Conservation (phyloP, 2,888 invertebrate species). For the Smittia sp. region DNA sequence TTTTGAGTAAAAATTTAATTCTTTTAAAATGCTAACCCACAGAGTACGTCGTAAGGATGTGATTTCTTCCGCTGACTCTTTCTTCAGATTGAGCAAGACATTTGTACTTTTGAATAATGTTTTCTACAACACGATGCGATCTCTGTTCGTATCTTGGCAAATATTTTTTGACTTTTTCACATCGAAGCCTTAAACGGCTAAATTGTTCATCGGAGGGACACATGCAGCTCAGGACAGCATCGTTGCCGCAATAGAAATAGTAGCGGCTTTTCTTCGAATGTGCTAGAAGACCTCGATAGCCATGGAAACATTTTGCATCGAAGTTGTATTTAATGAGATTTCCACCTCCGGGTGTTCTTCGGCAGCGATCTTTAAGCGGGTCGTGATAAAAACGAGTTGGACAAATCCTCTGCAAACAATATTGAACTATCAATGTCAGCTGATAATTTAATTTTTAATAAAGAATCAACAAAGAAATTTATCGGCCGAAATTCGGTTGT, state of each 20-base stretch:
- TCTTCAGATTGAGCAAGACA: background rate
- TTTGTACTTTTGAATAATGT: constrained; percentile 34
- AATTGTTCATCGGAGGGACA: constrained; percentile 8
- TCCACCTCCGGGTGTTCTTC: constrained; percentile 18
- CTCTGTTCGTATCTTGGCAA: background rate
- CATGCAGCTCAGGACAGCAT: constrained; percentile 24
- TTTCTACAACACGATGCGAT: background rate
- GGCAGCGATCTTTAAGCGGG: constrained; percentile 24
- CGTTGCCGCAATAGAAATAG: constrained; percentile 13
- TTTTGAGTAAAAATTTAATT: no score
- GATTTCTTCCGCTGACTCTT: no score
- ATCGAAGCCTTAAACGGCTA: background rate
- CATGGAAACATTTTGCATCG: constrained; percentile 13
- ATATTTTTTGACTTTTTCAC: background rate
- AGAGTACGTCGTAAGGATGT: no score
- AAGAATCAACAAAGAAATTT: no score
- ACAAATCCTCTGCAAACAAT: constrained; percentile 22
- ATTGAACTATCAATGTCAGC: background rate
- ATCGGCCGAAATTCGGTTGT: background rate
- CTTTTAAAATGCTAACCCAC: no score
- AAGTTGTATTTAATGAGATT: constrained; percentile 28
- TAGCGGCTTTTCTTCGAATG: constrained; percentile 13
- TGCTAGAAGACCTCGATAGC: constrained; percentile 9
- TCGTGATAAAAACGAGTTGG: constrained; percentile 32
- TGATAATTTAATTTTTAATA: background rate